These are phyloP conservation scores for Dasysyrphus tricinctus DNA, from an alignment of 2,888 invertebrate genomes.

Conservation along the genomic window DNA sequence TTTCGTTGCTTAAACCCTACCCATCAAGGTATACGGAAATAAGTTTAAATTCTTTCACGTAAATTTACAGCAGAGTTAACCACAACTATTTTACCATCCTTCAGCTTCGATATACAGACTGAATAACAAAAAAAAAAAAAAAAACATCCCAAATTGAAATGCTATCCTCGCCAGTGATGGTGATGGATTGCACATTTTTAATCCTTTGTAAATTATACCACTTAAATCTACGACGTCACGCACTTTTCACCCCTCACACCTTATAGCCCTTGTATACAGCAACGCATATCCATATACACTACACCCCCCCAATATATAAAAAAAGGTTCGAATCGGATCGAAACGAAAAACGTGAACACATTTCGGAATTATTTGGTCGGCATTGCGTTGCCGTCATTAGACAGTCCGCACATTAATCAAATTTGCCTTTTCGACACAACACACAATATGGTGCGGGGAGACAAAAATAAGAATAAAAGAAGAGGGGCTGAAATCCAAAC, in stretches of 20 bases:
- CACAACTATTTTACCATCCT: constrained; percentile 68
- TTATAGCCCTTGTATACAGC: neutral
- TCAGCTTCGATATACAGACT: neutral
- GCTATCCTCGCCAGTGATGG: constrained; percentile 74
- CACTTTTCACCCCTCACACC: constrained; percentile 51
- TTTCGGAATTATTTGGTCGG: constrained; percentile 50
- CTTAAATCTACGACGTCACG: constrained; percentile 78
- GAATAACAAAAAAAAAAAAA: neutral
- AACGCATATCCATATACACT: neutral
- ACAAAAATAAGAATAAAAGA: constrained; percentile 24
- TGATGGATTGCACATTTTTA: constrained; percentile 76
- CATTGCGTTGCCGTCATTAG: constrained; percentile 68
- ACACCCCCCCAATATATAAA: neutral
- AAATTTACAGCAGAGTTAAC: constrained; percentile 61
- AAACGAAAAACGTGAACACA: constrained; percentile 70
- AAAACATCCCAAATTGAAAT: constrained; percentile 65
- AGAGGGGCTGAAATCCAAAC: constrained; percentile 13
- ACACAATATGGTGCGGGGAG: constrained; percentile 19
- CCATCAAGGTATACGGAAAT: neutral
- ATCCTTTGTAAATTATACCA: constrained; percentile 79
- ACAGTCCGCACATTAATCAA: constrained; percentile 73
- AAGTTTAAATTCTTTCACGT: constrained; percentile 63
- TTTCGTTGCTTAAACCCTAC: neutral
- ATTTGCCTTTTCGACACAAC: constrained; percentile 61
- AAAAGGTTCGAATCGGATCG: constrained; percentile 38